A percentile compares a stretch with the other conserved stretches of the same genome.
Evolutionary conservation across 2,113 vertebrate species (phyloP).

Genomic region (Eurypyga helias): DNA sequence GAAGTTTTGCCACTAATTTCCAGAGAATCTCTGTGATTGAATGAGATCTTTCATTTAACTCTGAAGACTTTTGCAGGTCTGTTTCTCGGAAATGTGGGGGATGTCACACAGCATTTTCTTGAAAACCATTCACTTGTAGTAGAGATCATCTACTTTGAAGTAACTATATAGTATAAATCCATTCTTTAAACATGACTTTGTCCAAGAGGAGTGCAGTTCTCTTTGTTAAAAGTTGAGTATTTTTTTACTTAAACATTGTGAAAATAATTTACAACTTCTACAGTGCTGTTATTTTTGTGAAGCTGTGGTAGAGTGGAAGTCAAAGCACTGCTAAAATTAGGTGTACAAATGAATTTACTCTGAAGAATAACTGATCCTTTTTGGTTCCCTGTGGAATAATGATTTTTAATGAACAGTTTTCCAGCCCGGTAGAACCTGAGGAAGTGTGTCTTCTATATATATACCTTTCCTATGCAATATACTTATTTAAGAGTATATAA

Average conservation of each 20-base stretch:
- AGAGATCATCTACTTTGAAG: background rate
- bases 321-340: background rate
- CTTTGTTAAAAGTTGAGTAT: background rate
- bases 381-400: background rate
- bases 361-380: background rate
- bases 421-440: background rate
- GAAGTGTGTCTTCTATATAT: background rate
- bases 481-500: background rate
- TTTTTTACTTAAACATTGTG: background rate
- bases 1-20: background rate
- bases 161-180: background rate
- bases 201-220: background rate
- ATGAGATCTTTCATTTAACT: background rate
- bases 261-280: background rate
- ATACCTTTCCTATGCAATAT: background rate
- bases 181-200: background rate
- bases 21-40: background rate
- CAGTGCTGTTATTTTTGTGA: fast-evolving
- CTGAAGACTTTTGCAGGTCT: background rate
- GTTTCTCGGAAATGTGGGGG: fast-evolving
- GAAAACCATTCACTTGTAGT: background rate
- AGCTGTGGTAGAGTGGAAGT: background rate
- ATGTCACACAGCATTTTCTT: background rate
- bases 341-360: background rate
- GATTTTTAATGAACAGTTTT: background rate